Percentiles rank a stretch among this genome's conserved stretches.
phyloP scores from a whole-genome alignment of 2,797 vertebrate species.

The Myotis pilosus region DNA sequence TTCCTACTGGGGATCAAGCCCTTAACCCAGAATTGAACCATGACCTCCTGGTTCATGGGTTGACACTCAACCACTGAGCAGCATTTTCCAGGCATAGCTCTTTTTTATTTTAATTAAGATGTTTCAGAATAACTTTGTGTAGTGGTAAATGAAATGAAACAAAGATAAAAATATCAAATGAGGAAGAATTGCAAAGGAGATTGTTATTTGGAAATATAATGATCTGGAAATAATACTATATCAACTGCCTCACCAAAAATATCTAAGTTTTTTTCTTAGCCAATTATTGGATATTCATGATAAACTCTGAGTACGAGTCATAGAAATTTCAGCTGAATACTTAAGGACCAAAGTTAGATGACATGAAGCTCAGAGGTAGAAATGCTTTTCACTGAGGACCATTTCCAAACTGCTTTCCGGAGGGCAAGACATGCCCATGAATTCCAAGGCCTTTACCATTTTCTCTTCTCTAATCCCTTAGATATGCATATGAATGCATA shows the following conservation, averaged over 20 bases:
- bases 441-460: not conserved
- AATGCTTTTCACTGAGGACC: not conserved
- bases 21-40: too few relatives aligned
- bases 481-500: not conserved
- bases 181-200: too few relatives aligned
- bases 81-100: too few relatives aligned
- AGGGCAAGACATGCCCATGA: not conserved
- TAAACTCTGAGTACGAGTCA: not conserved
- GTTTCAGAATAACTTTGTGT: too few relatives aligned
- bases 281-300: not conserved
- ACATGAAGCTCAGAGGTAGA: not conserved
- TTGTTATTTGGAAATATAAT: too few relatives aligned
- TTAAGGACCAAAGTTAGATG: not conserved
- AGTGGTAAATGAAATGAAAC: too few relatives aligned
- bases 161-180: too few relatives aligned
- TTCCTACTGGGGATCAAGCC: too few relatives aligned
- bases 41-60: too few relatives aligned
- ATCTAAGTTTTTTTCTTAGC: not conserved
- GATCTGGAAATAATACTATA: too few relatives aligned
- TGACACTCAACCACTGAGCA: too few relatives aligned
- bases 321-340: not conserved
- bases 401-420: not conserved
- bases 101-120: too few relatives aligned
- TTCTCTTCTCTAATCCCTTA: not conserved
- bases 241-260: not conserved